Evolutionary conservation across 53 echinoderm and acorn worm genomes (phyloP).

Genomic region (Mesocentrotus franciscanus): DNA sequence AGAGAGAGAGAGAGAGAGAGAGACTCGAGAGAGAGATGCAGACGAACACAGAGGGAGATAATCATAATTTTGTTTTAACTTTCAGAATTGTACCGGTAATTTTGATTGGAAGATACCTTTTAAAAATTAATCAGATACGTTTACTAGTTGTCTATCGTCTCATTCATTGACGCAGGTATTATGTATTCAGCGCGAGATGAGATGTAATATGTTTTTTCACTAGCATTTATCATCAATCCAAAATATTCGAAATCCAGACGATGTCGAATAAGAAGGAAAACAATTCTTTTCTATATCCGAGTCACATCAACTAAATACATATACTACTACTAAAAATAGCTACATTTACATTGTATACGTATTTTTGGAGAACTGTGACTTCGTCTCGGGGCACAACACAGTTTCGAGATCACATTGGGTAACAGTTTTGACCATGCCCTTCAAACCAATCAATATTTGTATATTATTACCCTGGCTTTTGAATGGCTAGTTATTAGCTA

Average conservation of each 20-base stretch:
- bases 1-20: too few species aligned
- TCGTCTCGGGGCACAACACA: too few species aligned
- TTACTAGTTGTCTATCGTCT: neutral
- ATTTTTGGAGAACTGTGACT: too few species aligned
- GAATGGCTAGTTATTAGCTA: too few species aligned
- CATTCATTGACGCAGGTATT: neutral
- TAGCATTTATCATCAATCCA: neutral
- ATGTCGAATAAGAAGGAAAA: neutral
- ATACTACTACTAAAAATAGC: too few species aligned
- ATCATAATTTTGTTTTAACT: neutral
- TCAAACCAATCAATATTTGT: too few species aligned
- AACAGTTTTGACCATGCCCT: too few species aligned
- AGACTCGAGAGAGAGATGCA: too few species aligned
- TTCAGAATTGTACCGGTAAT: neutral
- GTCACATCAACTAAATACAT: neutral
- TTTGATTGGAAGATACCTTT: neutral
- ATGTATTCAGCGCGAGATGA: neutral
- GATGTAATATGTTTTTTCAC: neutral
- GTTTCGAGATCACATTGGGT: too few species aligned
- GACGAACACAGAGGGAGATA: too few species aligned
- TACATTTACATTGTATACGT: too few species aligned
- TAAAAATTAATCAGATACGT: neutral
- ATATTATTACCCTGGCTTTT: too few species aligned
- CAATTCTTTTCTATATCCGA: neutral
- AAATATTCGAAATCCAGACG: neutral